These are phyloP conservation scores for Ostrea edulis DNA, from an alignment of 1,140 invertebrate genomes.

Conservation along the genomic window DNA sequence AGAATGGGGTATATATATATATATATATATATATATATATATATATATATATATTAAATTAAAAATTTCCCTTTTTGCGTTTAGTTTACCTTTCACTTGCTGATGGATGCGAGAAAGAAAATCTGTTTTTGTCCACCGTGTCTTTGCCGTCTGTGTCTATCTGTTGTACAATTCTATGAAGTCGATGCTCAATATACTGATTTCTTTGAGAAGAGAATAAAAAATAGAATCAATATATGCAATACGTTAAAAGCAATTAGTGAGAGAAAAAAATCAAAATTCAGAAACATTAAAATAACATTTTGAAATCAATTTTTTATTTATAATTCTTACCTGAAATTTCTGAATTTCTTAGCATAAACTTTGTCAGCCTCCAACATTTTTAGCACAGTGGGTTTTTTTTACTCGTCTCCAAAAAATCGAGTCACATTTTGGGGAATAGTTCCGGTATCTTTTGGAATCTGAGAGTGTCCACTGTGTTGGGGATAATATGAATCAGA, in stretches of 20 bases:
- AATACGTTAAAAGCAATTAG: too few relatives aligned
- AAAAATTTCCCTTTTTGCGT: too few relatives aligned
- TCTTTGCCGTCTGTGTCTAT: neutral
- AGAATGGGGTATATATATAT: too few relatives aligned
- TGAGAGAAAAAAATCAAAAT: neutral
- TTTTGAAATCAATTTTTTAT: neutral
- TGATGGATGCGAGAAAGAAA: neutral
- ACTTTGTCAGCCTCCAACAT: neutral
- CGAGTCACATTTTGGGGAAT: conserved; percentile 13
- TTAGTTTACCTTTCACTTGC: neutral
- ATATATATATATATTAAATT: too few relatives aligned
- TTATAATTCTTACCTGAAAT: neutral
- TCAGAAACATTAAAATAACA: neutral
- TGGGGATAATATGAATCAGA: neutral
- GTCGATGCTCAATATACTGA: neutral
- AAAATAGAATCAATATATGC: too few relatives aligned
- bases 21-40: too few relatives aligned
- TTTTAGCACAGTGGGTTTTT: neutral
- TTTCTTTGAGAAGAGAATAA: neutral
- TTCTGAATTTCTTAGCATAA: neutral
- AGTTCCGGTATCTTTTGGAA: neutral
- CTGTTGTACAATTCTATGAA: neutral
- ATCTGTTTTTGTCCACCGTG: neutral
- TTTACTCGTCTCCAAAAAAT: neutral
- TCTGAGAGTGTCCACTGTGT: neutral